phyloP scores from a whole-genome alignment of 2,888 invertebrate species.

The Agrochola macilenta region DNA sequence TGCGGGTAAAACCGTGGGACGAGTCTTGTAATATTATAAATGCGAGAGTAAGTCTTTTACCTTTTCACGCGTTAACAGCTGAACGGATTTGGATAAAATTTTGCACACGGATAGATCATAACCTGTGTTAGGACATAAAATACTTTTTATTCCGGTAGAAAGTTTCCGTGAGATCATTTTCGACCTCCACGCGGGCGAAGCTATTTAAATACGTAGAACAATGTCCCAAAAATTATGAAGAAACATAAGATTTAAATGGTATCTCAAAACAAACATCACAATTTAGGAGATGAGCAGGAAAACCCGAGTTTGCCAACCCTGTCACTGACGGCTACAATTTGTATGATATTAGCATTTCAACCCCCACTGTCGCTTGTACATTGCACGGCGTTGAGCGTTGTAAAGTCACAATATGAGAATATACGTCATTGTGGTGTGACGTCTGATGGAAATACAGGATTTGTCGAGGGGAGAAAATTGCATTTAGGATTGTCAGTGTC shows the following conservation, averaged over 20 bases:
- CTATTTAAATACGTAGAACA: background rate
- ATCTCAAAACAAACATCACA: background rate
- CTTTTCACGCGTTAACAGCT: too few species aligned
- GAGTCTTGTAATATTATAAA: too few species aligned
- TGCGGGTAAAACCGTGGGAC: too few species aligned
- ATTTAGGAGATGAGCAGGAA: constrained; percentile 18
- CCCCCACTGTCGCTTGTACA: constrained; percentile 39
- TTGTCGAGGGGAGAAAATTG: constrained; percentile 22
- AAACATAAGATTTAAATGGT: background rate
- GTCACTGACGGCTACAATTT: constrained; percentile 48
- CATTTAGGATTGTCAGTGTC: constrained; percentile 2
- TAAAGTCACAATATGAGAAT: constrained; percentile 48
- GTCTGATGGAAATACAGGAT: constrained; percentile 14
- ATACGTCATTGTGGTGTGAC: constrained; percentile 34
- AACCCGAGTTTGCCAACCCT: constrained; percentile 45
- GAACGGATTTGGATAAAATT: background rate
- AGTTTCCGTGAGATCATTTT: too few species aligned
- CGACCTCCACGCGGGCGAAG: background rate
- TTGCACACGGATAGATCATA: background rate
- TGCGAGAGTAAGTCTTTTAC: too few species aligned
- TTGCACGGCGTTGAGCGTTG: constrained; percentile 43
- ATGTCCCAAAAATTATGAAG: background rate
- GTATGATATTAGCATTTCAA: constrained; percentile 65
- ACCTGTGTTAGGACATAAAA: background rate
- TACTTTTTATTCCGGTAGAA: background rate